Evolutionary conservation across 2,797 vertebrate genomes (phyloP).

Genomic region (Parambassis ranga): DNA sequence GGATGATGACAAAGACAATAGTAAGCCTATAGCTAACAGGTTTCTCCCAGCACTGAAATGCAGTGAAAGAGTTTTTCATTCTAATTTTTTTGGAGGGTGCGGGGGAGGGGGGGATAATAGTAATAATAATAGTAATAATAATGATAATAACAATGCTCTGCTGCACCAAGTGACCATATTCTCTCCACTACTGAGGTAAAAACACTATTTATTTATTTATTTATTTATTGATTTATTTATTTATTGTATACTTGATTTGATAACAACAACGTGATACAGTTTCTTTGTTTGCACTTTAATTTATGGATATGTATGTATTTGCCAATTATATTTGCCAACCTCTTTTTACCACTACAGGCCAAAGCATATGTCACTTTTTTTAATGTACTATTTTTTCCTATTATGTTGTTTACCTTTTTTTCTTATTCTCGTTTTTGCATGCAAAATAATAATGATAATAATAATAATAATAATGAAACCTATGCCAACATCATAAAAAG

Average conservation of each 20-base stretch:
- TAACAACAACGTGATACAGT: conserved; percentile 33
- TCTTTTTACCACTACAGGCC: conserved; percentile 84
- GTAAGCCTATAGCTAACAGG: conserved; percentile 54
- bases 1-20: conserved; percentile 58
- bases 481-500: conserved; percentile 89
- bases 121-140: conserved; percentile 67
- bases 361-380: conserved; percentile 88
- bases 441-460: conserved; percentile 73
- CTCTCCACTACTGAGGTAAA: conserved; percentile 79
- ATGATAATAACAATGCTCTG: conserved; percentile 79
- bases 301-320: conserved; percentile 65
- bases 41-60: conserved; percentile 68
- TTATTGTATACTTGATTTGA: conserved; percentile 59
- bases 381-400: conserved; percentile 58
- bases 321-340: conserved; percentile 69
- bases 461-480: conserved; percentile 70
- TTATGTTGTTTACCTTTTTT: conserved; percentile 68
- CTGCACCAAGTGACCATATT: conserved; percentile 85
- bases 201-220: conserved; percentile 60
- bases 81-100: conserved; percentile 53
- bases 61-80: conserved; percentile 63
- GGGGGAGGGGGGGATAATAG: conserved; percentile 63
- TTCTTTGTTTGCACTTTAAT: conserved; percentile 79
- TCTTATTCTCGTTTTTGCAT: conserved; percentile 80
- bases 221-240: conserved; percentile 56